Evolutionary conservation across 2,797 vertebrate genomes (phyloP).

Genomic region (Bufotes viridis): DNA sequence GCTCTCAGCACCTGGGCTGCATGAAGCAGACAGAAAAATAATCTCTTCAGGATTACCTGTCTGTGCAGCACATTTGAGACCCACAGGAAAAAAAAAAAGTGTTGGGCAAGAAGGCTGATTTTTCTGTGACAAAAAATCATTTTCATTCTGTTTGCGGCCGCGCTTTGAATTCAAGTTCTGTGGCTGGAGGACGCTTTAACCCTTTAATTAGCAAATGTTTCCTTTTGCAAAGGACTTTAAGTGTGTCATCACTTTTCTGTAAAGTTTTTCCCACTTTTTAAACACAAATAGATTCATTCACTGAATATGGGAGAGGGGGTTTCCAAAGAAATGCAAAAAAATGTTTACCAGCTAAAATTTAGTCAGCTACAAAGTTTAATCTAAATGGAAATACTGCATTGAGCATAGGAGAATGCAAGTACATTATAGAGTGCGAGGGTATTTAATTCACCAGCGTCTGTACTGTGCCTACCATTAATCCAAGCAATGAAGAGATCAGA

Average conservation of each 20-base stretch:
- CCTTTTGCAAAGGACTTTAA: neutral
- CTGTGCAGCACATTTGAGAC: slow-evolving; percentile 15
- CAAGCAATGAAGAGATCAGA: slow-evolving; percentile 30
- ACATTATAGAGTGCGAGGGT: neutral
- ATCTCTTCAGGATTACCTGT: slow-evolving; percentile 50
- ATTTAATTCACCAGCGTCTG: slow-evolving; percentile 9
- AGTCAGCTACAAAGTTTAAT: slow-evolving; percentile 22
- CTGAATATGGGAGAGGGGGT: neutral
- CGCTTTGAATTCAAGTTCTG: slow-evolving; percentile 25
- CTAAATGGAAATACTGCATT: slow-evolving; percentile 26
- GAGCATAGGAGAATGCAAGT: slow-evolving; percentile 5
- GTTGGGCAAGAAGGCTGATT: slow-evolving; percentile 6
- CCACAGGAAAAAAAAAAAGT: slow-evolving; percentile 27
- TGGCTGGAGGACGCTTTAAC: slow-evolving; percentile 39
- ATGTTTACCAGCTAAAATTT: slow-evolving; percentile 23
- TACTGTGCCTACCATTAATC: neutral
- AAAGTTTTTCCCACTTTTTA: neutral
- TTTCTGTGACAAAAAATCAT: slow-evolving; percentile 18
- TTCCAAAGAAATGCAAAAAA: neutral
- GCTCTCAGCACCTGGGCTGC: slow-evolving; percentile 48
- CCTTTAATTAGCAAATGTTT: neutral
- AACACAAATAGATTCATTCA: slow-evolving; percentile 5
- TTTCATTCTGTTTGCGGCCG: slow-evolving; percentile 35
- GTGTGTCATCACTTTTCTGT: neutral
- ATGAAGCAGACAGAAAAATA: slow-evolving; percentile 13